phyloP scores from a whole-genome alignment of 2,888 invertebrate genomes.

The Meiosimyza platycephala region DNA sequence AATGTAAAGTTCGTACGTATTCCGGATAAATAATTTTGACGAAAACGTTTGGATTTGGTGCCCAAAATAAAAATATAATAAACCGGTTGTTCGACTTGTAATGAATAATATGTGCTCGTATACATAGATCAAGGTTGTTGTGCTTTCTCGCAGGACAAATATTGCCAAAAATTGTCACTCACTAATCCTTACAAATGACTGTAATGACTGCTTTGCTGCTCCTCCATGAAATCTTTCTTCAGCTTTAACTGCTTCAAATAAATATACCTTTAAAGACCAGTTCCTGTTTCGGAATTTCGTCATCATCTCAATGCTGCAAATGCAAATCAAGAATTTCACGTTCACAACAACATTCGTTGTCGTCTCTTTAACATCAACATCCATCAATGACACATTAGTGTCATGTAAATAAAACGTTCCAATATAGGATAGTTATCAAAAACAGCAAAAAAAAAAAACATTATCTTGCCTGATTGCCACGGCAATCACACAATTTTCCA shows the following conservation, averaged over 20 bases:
- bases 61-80: not conserved
- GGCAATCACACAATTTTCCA: conserved; percentile 31
- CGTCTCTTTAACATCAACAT: conserved; percentile 18
- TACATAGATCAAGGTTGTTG: not conserved
- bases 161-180: not conserved
- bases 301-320: conserved; percentile 15
- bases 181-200: conserved; percentile 38
- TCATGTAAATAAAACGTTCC: conserved; percentile 26
- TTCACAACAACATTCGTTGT: not conserved
- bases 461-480: not conserved
- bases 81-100: conserved; percentile 25
- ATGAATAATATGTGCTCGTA: conserved; percentile 5
- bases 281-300: not conserved
- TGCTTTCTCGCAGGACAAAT: conserved; percentile 5
- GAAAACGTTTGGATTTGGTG: conserved; percentile 1
- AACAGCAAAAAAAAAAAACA: too few relatives aligned
- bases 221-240: conserved; percentile 9
- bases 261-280: not conserved
- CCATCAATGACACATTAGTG: conserved; percentile 40
- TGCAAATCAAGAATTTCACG: conserved; percentile 34
- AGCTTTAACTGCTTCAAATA: not conserved
- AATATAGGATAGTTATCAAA: conserved; percentile 27
- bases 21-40: conserved; percentile 21
- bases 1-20: conserved; percentile 22
- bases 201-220: conserved; percentile 21